These are phyloP conservation scores for Halcyon leucocephala DNA, from an alignment of 2,797 vertebrate species.

Conservation along the genomic window DNA sequence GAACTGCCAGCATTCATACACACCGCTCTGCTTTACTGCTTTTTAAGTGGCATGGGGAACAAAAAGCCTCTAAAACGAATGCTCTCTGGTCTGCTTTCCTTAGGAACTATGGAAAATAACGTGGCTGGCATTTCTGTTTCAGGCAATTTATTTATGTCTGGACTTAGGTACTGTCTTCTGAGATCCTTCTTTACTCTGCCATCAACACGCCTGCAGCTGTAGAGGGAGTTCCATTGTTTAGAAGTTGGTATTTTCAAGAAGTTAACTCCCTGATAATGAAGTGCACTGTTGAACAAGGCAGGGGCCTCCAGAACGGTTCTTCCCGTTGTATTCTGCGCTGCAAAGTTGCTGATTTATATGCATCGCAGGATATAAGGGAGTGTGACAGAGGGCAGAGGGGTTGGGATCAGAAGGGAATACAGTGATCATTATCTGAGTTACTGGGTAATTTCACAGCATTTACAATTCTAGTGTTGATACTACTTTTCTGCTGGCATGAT, in stretches of 20 bases:
- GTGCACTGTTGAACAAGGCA: not conserved
- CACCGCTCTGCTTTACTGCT: no score
- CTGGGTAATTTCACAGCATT: not conserved
- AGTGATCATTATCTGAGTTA: not conserved
- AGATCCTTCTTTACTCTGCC: not conserved
- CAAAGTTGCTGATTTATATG: not conserved
- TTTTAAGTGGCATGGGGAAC: not conserved
- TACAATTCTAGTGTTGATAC: not conserved
- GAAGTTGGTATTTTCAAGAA: not conserved
- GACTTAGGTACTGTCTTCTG: not conserved
- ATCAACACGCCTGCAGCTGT: not conserved
- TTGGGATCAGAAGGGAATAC: not conserved
- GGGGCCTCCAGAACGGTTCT: not conserved
- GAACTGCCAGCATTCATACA: not conserved
- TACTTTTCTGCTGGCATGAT: not conserved
- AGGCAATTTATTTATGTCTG: not conserved
- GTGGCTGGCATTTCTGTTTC: not conserved
- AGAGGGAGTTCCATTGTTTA: not conserved
- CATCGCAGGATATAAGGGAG: not conserved
- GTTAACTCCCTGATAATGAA: not conserved
- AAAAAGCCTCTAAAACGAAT: constrained; percentile 1
- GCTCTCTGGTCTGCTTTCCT: not conserved
- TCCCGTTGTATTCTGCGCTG: not conserved
- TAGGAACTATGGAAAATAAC: not conserved
- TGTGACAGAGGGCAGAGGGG: not conserved